Conservation (phyloP, 2,113 vertebrate genomes). For the Pagrus major region DNA sequence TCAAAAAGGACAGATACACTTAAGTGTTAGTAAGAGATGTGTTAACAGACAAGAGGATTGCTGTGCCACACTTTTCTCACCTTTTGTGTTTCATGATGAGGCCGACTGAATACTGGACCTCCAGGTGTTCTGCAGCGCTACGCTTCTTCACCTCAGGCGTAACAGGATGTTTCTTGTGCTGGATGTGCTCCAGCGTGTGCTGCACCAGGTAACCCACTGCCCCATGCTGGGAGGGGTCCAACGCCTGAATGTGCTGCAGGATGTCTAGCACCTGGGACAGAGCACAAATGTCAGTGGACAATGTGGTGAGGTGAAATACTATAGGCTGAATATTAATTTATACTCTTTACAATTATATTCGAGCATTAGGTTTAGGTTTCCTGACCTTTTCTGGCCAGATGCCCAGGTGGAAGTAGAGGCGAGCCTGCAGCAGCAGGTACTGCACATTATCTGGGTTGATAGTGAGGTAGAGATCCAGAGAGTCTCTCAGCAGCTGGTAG, state of each 20-base stretch:
- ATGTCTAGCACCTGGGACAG: conserved; percentile 93
- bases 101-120: conserved; percentile 93
- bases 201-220: conserved; percentile 96
- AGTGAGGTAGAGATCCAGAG: conserved; percentile 96
- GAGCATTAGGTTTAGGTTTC: not conserved
- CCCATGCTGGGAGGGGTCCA: conserved; percentile 96
- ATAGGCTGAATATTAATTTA: not conserved
- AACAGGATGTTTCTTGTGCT: conserved; percentile 92
- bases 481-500: conserved; percentile 96
- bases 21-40: not conserved
- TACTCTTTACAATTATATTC: not conserved
- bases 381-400: conserved; percentile 99
- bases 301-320: not conserved
- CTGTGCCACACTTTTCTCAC: conserved; percentile 67
- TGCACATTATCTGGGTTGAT: conserved; percentile 98
- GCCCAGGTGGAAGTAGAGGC: conserved; percentile 97
- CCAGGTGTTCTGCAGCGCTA: conserved; percentile 89
- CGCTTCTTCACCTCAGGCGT: conserved; percentile 91
- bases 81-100: conserved; percentile 98
- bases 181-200: conserved; percentile 96
- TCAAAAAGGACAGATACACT: not conserved
- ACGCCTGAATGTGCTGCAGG: conserved; percentile 95
- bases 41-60: accelerated
- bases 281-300: not conserved
- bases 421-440: conserved; percentile 95